Evolutionary conservation across 2,888 invertebrate species (phyloP).

Genomic region (Pharmacophagus antenor): DNA sequence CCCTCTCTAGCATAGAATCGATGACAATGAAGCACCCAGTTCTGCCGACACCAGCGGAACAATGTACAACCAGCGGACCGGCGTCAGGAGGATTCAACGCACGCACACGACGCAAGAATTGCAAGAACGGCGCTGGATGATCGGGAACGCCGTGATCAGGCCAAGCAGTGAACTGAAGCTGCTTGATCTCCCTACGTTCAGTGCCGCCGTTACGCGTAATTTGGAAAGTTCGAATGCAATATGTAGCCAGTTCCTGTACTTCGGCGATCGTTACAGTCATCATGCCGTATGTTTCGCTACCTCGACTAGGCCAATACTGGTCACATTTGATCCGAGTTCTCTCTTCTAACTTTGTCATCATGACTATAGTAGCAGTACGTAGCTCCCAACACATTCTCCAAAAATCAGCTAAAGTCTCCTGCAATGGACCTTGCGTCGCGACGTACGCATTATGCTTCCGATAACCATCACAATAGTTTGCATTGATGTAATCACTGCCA

Average conservation of each 20-base stretch:
- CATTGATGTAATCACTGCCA: slow-evolving; percentile 99
- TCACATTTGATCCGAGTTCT: slow-evolving; percentile 97
- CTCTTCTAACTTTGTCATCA: slow-evolving; percentile 99
- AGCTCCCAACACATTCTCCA: slow-evolving; percentile 99
- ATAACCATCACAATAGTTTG: slow-evolving; percentile 99
- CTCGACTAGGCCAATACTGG: slow-evolving; percentile 98
- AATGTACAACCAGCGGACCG: slow-evolving; percentile 97
- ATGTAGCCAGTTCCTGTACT: slow-evolving; percentile 97
- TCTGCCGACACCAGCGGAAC: slow-evolving; percentile 94
- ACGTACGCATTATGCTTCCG: slow-evolving; percentile 99
- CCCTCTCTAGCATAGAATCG: slow-evolving; percentile 98
- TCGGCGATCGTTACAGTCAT: slow-evolving; percentile 97
- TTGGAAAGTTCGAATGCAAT: slow-evolving; percentile 98
- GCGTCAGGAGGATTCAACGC: slow-evolving; percentile 94
- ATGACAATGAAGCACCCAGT: slow-evolving; percentile 99
- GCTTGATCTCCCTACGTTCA: slow-evolving; percentile 96
- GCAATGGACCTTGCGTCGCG: slow-evolving; percentile 98
- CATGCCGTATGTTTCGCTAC: slow-evolving; percentile 96
- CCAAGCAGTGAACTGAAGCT: slow-evolving; percentile 99
- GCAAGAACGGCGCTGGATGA: slow-evolving; percentile 98
- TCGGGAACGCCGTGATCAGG: slow-evolving; percentile 99
- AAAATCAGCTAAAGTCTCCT: slow-evolving; percentile 98
- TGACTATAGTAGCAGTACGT: slow-evolving; percentile 95
- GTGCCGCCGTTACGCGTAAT: slow-evolving; percentile 89
- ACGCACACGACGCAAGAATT: slow-evolving; percentile 96